Base-by-base conservation (phyloP, 2,888 invertebrate genomes). In the Scaeva pyrastri region DNA sequence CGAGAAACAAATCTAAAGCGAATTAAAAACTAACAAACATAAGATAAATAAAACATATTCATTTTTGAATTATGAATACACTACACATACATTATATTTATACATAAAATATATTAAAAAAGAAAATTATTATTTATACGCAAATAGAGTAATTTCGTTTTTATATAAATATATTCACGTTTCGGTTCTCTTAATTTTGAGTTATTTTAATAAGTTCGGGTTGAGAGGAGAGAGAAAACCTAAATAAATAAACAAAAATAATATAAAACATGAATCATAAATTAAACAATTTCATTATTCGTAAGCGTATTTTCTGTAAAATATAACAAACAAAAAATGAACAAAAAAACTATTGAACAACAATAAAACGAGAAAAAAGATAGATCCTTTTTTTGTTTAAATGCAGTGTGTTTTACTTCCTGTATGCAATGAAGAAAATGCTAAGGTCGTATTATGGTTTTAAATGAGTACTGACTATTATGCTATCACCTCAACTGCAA, bases 291-390 rank as follows among this genome's bases (percentile, higher is more conserved):
- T 76, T 68, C 66, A 77, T 73, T 70, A 70, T 66, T 73, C 58
- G 68, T 83, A 77, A 73, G 82, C 81, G 77, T 75, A 82, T 76
- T 78, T 78, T 79, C 72, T 87, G 82, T 82, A 77, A 82, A 77
- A 66, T 81, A 58, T 58, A 72, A 78, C 60, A 87, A 58, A 81
- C 11, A n/a, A 66, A 64, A 41, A 55, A 60, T 39, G 31, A 76
- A 62, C 43, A 71, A 19, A 60, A 70, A 64, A 71, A 23, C 56
- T 78, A 81, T 60, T 64, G 58, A 82, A 64, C 68, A 77, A 76
- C 64, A 78, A 82, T 75, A 68, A 52, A 68, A 70, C 52, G 52
- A 52, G 43, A 78, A 43, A 48, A 77, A 45, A 71, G 26, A 45
- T 52, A 2, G 2, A 43, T 3, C 1, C 4, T 62, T 14, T 14